Percentiles rank a stretch among this genome's conserved stretches.
phyloP scores from a whole-genome alignment of 2,113 vertebrate genomes.

The Sturnira hondurensis region DNA sequence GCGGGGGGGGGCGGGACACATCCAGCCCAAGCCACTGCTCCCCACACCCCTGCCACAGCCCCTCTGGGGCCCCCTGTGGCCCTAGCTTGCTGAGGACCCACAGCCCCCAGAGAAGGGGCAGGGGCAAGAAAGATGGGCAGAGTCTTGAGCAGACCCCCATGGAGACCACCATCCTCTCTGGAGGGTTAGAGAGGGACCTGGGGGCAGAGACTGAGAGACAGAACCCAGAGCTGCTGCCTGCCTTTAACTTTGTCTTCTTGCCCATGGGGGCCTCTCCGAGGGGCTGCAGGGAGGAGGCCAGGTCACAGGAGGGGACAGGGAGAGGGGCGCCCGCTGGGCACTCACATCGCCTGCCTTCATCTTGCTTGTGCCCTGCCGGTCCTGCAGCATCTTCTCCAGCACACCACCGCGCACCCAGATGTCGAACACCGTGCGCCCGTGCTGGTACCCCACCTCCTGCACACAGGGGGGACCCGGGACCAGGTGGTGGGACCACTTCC shows the following conservation, averaged over 20 bases:
- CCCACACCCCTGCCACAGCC: neutral
- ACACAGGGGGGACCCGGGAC: neutral
- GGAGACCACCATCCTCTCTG: neutral
- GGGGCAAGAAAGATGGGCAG: too few species aligned
- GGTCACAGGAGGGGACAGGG: fast-evolving
- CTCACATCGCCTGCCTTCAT: constrained; percentile 87
- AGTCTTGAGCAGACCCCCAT: neutral
- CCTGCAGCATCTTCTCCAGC: constrained; percentile 91
- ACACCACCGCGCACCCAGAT: constrained; percentile 91
- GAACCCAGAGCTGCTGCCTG: neutral
- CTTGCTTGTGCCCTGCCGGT: constrained; percentile 89
- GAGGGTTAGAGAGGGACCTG: neutral
- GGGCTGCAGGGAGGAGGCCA: neutral
- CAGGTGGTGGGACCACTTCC: neutral
- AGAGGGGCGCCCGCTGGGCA: neutral
- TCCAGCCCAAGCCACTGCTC: neutral
- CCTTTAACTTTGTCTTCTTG: neutral
- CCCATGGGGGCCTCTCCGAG: neutral
- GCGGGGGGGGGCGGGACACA: fast-evolving
- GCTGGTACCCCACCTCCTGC: constrained; percentile 95
- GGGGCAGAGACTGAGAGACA: neutral
- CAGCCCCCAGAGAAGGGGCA: neutral
- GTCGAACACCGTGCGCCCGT: constrained; percentile 91
- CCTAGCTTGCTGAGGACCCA: neutral
- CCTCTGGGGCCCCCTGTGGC: neutral